Conservation (phyloP, 2,797 vertebrate genomes). For the Eleutherodactylus coqui region DNA sequence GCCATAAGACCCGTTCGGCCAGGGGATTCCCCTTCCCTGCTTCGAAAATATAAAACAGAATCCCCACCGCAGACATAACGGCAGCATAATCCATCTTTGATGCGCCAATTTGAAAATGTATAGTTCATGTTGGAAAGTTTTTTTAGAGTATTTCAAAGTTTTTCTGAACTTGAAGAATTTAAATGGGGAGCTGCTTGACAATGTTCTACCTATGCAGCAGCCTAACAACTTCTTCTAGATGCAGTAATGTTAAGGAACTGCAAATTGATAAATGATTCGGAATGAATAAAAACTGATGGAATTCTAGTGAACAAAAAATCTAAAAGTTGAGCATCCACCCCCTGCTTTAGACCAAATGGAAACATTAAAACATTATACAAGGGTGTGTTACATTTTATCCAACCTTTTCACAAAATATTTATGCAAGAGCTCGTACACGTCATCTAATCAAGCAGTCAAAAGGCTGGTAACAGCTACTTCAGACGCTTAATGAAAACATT, state of each 20-base stretch:
- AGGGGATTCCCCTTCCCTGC: too few relatives aligned
- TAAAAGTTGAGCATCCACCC: neutral
- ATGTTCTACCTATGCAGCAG: too few relatives aligned
- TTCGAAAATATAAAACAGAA: too few relatives aligned
- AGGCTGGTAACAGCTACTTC: neutral
- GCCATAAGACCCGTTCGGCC: too few relatives aligned
- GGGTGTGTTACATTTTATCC: neutral
- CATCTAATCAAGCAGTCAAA: neutral
- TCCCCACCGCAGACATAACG: too few relatives aligned
- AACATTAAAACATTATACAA: neutral
- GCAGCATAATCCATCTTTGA: neutral
- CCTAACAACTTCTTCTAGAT: neutral
- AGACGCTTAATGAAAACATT: slow-evolving; percentile 6
- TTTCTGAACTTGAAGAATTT: too few relatives aligned
- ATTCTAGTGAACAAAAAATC: neutral
- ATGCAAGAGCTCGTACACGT: neutral
- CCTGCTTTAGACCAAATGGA: neutral
- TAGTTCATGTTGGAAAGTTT: too few relatives aligned
- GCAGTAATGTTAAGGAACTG: neutral
- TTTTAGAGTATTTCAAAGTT: neutral
- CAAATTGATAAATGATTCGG: neutral
- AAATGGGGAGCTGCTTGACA: too few relatives aligned
- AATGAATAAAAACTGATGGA: neutral
- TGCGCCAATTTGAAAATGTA: neutral
- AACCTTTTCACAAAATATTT: neutral